These are phyloP conservation scores for Nothocercus nigrocapillus DNA, from an alignment of 2,113 vertebrate genomes.

Conservation along the genomic window DNA sequence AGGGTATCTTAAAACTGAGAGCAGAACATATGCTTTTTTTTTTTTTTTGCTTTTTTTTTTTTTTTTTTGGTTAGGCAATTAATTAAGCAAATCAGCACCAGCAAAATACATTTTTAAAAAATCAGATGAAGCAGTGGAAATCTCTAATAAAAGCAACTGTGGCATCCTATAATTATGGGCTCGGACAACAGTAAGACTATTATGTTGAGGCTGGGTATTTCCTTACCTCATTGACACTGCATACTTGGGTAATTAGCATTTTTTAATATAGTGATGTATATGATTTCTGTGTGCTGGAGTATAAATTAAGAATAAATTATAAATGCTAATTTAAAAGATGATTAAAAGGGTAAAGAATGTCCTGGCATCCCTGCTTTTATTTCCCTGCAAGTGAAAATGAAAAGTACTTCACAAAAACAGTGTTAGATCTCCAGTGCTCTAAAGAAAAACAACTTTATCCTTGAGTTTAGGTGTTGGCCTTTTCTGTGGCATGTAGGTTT, in stretches of 20 bases:
- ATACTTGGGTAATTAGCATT: background rate
- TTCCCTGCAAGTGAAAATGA: background rate
- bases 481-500: background rate
- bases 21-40: background rate
- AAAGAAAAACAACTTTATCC: background rate
- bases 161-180: background rate
- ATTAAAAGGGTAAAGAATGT: slow-evolving; percentile 17
- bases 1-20: background rate
- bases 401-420: background rate
- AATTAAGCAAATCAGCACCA: background rate
- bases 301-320: background rate
- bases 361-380: background rate
- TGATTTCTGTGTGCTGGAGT: background rate
- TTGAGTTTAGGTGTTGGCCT: background rate
- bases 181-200: background rate
- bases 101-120: background rate
- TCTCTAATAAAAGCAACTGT: background rate
- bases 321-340: slow-evolving; percentile 1
- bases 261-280: background rate
- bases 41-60: background rate
- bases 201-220: background rate
- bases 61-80: background rate
- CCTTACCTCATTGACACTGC: background rate
- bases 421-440: background rate
- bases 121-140: background rate